Base-by-base conservation (phyloP, 2,113 vertebrate species). In the Nesogale talazaci region DNA sequence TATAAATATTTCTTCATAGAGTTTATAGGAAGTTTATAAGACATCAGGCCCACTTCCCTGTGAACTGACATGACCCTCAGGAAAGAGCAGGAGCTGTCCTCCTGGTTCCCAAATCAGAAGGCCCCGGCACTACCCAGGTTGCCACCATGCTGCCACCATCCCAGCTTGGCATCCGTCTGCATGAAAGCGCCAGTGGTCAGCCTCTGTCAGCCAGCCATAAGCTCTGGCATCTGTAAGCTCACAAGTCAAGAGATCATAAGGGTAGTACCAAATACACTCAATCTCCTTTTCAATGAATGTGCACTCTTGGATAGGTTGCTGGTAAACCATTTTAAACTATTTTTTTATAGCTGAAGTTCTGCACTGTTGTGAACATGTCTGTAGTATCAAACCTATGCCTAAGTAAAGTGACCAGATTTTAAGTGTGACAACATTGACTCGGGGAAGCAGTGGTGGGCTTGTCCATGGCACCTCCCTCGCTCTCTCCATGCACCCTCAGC, bases 241-340 rank as follows among this genome's bases (percentile, higher is more conserved):
- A n/a, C n/a, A n/a, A n/a, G n/a, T n/a, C n/a, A n/a, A n/a, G n/a
- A n/a, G n/a, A n/a, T n/a, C n/a, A n/a, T n/a, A n/a, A 59, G 95
- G 95, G 86, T 95, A 97, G 97, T 95, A 98, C 97, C 97, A 97
- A 96, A 96, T 97, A 97, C 95, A 96, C 97, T 97, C 96, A 95
- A 95, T 97, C 96, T 95, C 98, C 98, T 98, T 98, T 95, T 94
- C 96, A 96, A 97, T 91, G 92, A 97, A 97, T 94, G 94, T 88
- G 11, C 93, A 91, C 91, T 94, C 91, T 97, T 95, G 96, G 93
- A 95, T 91, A 93, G 96, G 95, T 72, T 95, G 93, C 93, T 91
- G 96, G 95, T 76, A 94, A 97, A 96, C 94, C 40, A 80, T 95
- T 98, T 97, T 94, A 97, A 97, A 97, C 84, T 97, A 95, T 95